Evolutionary conservation across 2,888 invertebrate species (phyloP), one percentile per base, ranked within the genome.

Genomic region (Drosophila rellima): DNA sequence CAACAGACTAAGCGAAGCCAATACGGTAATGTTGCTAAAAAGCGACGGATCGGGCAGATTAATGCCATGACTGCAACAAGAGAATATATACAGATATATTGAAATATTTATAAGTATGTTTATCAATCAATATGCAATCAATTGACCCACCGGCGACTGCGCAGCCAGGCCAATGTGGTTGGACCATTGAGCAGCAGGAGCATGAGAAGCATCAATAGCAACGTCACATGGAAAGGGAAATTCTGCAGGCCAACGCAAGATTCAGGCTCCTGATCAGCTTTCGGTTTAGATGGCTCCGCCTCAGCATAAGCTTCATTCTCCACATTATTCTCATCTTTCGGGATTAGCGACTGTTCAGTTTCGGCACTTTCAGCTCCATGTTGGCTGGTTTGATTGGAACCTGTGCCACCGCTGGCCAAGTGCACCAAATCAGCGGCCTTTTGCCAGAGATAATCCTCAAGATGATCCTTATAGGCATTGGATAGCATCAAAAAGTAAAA

Each of bases 141-240:
- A n/a, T 15, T 18, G 17, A 93, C 93, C 94, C 93, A 96, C 96
- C 94, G 94, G 82, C 95, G 96, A 93, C 96, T 96, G 88, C 95
- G 95, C 0, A 96, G 95, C 97, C 97, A 97, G 5, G 96, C 95
- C 42, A 97, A 91, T 15, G 95, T 94, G 42, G 95, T 94, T 0
- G 97, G 97, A 11, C 95, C 78, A 92, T 96, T 96, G 39, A 96
- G 92, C n/a, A 95, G 72, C 0, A 96, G 94, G 31, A 95, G 93
- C 15, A 95, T 90, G 56, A 94, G 89, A 94, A 96, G 95, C 78
- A 97, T 89, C 55, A 95, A 92, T 81, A 97, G 95, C 82, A 96
- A 90, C 66, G 95, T 94, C 86, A 96, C 94, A 89, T 97, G 96
- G 90, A 96, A 96, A 88, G 96, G 94, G 79, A 96, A 93, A 78